These are phyloP conservation scores for Vombatus ursinus DNA, from an alignment of 2,113 vertebrate genomes.

Conservation along the genomic window DNA sequence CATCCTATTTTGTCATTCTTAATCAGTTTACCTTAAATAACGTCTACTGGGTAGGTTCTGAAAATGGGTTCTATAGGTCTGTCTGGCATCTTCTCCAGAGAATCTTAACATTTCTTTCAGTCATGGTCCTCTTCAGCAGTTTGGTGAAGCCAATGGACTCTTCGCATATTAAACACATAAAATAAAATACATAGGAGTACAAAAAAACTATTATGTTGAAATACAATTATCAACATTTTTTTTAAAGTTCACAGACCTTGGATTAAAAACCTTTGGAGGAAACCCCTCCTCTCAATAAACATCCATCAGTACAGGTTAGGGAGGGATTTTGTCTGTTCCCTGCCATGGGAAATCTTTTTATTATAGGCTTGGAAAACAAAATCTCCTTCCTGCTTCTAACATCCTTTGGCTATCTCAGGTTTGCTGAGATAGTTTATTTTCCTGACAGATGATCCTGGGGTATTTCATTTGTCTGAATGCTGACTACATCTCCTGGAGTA, in stretches of 20 bases:
- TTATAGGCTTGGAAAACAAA: background rate
- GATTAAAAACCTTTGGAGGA: background rate
- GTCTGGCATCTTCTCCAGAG: background rate
- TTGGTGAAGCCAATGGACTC: background rate
- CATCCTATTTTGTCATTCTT: too few relatives aligned
- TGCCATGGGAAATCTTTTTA: background rate
- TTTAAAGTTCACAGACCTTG: background rate
- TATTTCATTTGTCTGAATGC: background rate
- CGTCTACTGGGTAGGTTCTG: background rate
- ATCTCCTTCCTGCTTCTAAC: background rate
- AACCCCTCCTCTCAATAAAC: background rate
- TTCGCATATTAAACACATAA: background rate
- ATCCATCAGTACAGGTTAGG: background rate
- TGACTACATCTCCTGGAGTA: background rate
- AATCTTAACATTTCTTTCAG: background rate
- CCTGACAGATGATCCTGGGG: background rate
- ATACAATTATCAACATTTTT: background rate
- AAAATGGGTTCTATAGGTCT: background rate
- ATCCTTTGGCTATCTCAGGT: background rate
- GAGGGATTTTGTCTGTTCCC: background rate
- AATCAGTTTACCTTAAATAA: background rate
- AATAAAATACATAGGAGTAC: background rate
- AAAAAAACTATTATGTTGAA: background rate
- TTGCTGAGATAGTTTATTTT: background rate
- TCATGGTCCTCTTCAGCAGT: background rate